A percentile compares a stretch with the other conserved stretches of the same genome.
phyloP scores from a whole-genome alignment of 2,888 invertebrate genomes.

The Pteria penguin region DNA sequence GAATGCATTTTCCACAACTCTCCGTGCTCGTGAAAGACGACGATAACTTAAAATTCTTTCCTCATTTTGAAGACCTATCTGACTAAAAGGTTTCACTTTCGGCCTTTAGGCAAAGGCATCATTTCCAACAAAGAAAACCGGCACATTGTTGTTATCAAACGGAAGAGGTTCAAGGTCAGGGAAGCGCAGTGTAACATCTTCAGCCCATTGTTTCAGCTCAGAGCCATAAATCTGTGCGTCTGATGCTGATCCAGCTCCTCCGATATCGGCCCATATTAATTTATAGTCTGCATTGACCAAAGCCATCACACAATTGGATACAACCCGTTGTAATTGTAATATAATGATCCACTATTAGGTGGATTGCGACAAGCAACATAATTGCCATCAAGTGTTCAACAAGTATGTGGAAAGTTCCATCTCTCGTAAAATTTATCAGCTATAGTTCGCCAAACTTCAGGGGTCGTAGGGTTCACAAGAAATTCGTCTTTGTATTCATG shows the following conservation, averaged over 20 bases:
- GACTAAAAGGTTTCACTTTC: conserved; percentile 46
- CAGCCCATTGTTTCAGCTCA: conserved; percentile 34
- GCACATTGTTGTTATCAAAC: conserved; percentile 42
- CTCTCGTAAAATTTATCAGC: conserved; percentile 43
- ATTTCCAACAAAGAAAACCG: conserved; percentile 45
- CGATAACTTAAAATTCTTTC: conserved; percentile 44
- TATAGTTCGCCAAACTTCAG: conserved; percentile 31
- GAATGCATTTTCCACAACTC: conserved; percentile 57
- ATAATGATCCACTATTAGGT: conserved; percentile 24
- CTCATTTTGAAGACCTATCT: conserved; percentile 18
- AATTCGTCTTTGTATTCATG: conserved; percentile 46
- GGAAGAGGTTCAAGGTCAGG: conserved; percentile 51
- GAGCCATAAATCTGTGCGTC: too few species aligned
- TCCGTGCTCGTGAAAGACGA: conserved; percentile 42
- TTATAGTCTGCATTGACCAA: too few species aligned
- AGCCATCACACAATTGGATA: conserved; percentile 37
- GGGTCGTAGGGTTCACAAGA: conserved; percentile 34
- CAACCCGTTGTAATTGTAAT: conserved; percentile 51
- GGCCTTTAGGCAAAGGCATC: conserved; percentile 10
- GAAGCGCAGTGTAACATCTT: conserved; percentile 41
- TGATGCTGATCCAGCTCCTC: too few species aligned
- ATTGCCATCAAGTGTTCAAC: conserved; percentile 32
- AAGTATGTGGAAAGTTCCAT: conserved; percentile 28
- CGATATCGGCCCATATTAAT: too few species aligned
- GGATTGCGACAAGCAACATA: too few species aligned